These are phyloP conservation scores for Urocolius indicus DNA, from an alignment of 2,113 vertebrate species.

Conservation along the genomic window DNA sequence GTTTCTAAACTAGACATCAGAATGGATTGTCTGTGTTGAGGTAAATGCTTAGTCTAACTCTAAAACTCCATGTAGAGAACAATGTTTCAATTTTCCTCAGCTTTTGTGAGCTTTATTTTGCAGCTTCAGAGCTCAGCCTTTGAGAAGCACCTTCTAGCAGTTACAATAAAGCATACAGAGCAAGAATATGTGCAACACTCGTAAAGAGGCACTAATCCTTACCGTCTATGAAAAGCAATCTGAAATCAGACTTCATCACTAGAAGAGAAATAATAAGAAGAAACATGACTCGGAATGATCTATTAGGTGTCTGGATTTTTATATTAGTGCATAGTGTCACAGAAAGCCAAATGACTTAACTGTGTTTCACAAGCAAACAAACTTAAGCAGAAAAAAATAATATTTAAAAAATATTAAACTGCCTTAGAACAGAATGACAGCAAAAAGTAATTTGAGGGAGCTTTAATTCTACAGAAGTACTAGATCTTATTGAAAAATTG, in stretches of 20 bases:
- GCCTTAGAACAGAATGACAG: not conserved
- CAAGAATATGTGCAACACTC: constrained; percentile 28
- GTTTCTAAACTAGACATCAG: constrained; percentile 55
- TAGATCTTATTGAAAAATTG: constrained; percentile 6
- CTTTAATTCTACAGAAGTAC: constrained; percentile 2
- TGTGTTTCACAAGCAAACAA: constrained; percentile 6
- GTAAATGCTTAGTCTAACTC: constrained; percentile 46
- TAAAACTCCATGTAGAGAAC: constrained; percentile 43
- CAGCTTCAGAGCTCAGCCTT: constrained; percentile 54
- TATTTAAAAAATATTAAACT: not conserved
- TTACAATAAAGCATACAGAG: constrained; percentile 42
- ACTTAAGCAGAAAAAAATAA: not conserved
- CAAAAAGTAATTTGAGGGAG: constrained; percentile 17
- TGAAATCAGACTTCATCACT: constrained; percentile 35
- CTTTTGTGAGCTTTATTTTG: constrained; percentile 59
- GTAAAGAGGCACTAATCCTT: constrained; percentile 61
- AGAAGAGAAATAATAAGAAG: not conserved
- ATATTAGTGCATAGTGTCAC: not conserved
- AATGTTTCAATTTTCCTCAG: constrained; percentile 69
- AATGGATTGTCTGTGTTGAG: constrained; percentile 24
- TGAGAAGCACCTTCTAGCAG: constrained; percentile 49
- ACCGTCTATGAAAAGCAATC: constrained; percentile 39
- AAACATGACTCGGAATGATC: constrained; percentile 9
- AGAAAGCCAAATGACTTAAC: not conserved
- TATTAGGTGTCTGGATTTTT: constrained; percentile 23